These are phyloP conservation scores for Drosophila pullipes DNA, from an alignment of 2,888 invertebrate species.

Conservation along the genomic window DNA sequence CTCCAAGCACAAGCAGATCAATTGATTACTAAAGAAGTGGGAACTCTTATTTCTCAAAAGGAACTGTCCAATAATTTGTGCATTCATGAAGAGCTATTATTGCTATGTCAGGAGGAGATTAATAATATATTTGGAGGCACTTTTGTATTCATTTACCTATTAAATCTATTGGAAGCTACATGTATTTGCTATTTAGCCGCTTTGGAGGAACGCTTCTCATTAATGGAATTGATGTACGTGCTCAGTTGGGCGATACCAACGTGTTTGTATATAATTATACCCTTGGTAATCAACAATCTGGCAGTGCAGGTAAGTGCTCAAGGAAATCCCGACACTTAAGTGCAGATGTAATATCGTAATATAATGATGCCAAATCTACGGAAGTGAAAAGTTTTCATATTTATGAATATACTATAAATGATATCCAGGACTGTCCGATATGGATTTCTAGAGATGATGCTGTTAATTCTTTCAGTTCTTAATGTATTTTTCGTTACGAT, in stretches of 20 bases:
- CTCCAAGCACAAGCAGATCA: slow-evolving; percentile 1
- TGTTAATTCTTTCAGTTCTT: slow-evolving; percentile 6
- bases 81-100: slow-evolving; percentile 21
- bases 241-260: too few species aligned
- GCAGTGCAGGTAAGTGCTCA: too few species aligned
- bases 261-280: slow-evolving; percentile 12
- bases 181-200: slow-evolving; percentile 21
- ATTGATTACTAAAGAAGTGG: not conserved
- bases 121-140: slow-evolving; percentile 17
- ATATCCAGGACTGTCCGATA: slow-evolving; percentile 19
- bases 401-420: slow-evolving; percentile 24
- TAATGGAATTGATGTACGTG: not conserved
- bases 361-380: too few species aligned
- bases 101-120: slow-evolving; percentile 30
- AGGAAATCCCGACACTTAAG: too few species aligned
- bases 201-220: slow-evolving; percentile 1
- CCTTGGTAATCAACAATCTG: slow-evolving; percentile 15
- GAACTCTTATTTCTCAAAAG: not conserved
- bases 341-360: too few species aligned
- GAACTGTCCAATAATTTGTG: slow-evolving; percentile 6
- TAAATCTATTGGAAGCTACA: not conserved
- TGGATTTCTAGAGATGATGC: slow-evolving; percentile 13
- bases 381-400: not conserved
- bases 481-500: not conserved
- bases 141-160: slow-evolving; percentile 12